phyloP scores from a whole-genome alignment of 2,888 invertebrate species.

The Drosophila putrida region DNA sequence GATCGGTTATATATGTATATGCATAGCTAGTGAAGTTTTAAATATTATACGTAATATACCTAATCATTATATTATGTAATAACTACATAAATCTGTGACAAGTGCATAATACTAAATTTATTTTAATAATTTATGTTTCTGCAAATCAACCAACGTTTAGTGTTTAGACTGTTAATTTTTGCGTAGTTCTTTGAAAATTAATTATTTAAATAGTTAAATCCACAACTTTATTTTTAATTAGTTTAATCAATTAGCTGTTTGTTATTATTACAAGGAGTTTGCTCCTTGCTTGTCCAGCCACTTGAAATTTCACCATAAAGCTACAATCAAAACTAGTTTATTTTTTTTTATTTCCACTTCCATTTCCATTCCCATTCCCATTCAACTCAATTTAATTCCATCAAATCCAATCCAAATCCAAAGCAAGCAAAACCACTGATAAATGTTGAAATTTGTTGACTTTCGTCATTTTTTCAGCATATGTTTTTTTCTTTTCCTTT shows the following conservation, averaged over 20 bases:
- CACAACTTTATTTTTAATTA: no score
- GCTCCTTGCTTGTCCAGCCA: slow-evolving; percentile 1
- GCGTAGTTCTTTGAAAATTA: no score
- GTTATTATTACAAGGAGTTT: neutral
- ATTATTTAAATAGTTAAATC: no score
- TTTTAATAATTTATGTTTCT: neutral
- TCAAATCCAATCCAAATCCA: slow-evolving; percentile 15
- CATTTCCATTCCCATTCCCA: neutral
- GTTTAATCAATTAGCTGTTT: neutral
- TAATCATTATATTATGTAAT: neutral
- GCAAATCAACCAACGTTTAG: no score
- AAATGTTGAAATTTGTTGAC: slow-evolving; percentile 16
- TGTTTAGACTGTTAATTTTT: no score
- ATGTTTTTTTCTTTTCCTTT: slow-evolving; percentile 1
- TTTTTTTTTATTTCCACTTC: neutral
- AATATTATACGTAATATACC: neutral
- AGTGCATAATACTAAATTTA: neutral
- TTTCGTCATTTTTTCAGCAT: slow-evolving; percentile 9
- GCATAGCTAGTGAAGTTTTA: neutral
- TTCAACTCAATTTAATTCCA: slow-evolving; percentile 7
- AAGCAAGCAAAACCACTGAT: slow-evolving; percentile 29
- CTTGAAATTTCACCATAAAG: slow-evolving; percentile 43
- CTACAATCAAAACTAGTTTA: neutral
- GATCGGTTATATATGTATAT: no score
- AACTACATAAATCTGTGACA: neutral